Evolutionary conservation across 2,797 vertebrate genomes (phyloP).

Genomic region (Apogon talboti): DNA sequence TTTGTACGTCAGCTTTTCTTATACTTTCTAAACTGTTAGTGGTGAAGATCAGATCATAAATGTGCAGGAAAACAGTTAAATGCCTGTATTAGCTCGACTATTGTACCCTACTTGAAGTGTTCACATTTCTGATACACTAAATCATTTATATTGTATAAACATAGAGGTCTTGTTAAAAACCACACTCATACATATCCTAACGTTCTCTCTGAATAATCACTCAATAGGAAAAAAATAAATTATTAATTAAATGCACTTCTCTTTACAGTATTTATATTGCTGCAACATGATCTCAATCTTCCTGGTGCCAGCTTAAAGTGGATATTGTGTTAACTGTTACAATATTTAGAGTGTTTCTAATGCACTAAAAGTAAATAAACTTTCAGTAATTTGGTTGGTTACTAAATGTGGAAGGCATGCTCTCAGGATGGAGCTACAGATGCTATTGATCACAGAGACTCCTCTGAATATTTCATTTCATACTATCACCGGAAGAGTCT

Average conservation of each 20-base stretch:
- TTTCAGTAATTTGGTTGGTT: background rate
- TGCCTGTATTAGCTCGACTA: slow-evolving; percentile 12
- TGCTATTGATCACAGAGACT: slow-evolving; percentile 70
- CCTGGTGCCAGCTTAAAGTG: background rate
- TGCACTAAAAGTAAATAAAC: background rate
- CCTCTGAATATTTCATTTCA: slow-evolving; percentile 76
- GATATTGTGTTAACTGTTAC: background rate
- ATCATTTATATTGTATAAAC: slow-evolving; percentile 51
- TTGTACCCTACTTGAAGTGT: slow-evolving; percentile 17
- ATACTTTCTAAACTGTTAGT: background rate
- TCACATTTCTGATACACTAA: slow-evolving; percentile 6
- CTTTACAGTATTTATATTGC: background rate
- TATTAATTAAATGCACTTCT: background rate
- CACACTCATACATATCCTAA: slow-evolving; percentile 55
- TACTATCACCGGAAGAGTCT: slow-evolving; percentile 71
- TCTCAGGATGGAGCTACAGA: slow-evolving; percentile 42
- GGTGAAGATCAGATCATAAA: background rate
- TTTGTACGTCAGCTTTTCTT: background rate
- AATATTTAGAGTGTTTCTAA: background rate
- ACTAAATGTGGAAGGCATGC: slow-evolving; percentile 9
- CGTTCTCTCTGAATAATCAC: slow-evolving; percentile 31
- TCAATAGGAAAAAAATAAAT: slow-evolving; percentile 17
- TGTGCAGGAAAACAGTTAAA: background rate
- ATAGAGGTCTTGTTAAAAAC: slow-evolving; percentile 19
- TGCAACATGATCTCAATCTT: background rate